Conservation (phyloP, 2,113 vertebrate species). For the Morone saxatilis region DNA sequence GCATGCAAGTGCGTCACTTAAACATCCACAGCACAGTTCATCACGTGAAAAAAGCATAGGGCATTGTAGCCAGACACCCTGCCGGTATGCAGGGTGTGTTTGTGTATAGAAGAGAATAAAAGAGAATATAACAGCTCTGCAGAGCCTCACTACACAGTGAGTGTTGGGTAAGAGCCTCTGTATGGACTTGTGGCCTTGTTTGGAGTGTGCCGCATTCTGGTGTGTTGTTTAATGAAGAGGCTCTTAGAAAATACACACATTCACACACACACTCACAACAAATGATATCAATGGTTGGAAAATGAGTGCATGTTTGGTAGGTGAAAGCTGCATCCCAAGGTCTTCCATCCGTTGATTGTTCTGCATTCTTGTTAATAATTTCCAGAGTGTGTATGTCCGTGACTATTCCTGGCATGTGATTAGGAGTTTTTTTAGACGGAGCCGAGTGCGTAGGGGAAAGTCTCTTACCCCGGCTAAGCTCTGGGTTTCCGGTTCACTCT, state of each 20-base stretch:
- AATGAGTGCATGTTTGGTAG: slow-evolving; percentile 55
- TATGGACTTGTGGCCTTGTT: slow-evolving; percentile 78
- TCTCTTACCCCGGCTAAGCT: slow-evolving; percentile 64
- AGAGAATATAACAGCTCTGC: slow-evolving; percentile 71
- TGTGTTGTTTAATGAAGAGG: slow-evolving; percentile 73
- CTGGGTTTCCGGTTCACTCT: slow-evolving; percentile 56
- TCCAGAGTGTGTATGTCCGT: slow-evolving; percentile 54
- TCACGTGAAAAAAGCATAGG: slow-evolving; percentile 47
- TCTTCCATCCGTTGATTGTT: slow-evolving; percentile 65
- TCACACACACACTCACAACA: slow-evolving; percentile 36
- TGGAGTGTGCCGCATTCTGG: slow-evolving; percentile 71
- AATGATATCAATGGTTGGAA: slow-evolving; percentile 70
- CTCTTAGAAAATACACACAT: slow-evolving; percentile 62
- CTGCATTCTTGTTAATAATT: slow-evolving; percentile 58
- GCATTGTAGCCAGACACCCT: slow-evolving; percentile 45
- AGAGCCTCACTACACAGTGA: slow-evolving; percentile 60
- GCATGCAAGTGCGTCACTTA: slow-evolving; percentile 43
- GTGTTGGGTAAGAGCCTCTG: slow-evolving; percentile 74
- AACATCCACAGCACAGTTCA: slow-evolving; percentile 35
- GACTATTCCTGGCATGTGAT: slow-evolving; percentile 60
- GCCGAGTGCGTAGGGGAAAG: slow-evolving; percentile 64
- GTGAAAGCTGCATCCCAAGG: slow-evolving; percentile 61
- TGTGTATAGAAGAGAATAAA: slow-evolving; percentile 65
- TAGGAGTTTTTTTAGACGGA: slow-evolving; percentile 56
- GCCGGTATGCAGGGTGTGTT: slow-evolving; percentile 34